phyloP scores from a whole-genome alignment of 2,888 invertebrate species.

The Brassicogethes aeneus region DNA sequence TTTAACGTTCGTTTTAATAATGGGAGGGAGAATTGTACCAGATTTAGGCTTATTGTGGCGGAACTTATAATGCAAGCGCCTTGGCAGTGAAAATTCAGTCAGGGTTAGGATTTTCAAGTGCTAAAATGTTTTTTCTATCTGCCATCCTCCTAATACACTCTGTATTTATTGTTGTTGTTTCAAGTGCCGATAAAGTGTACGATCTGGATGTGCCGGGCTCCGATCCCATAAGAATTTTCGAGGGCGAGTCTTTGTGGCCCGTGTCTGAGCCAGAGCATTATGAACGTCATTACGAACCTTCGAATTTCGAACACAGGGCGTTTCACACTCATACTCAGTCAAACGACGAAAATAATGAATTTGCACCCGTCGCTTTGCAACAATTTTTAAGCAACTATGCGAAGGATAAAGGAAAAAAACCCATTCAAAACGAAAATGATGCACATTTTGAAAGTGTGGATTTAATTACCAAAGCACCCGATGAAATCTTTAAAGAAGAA shows the following conservation, averaged over 20 bases:
- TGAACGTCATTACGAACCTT: slow-evolving; percentile 30
- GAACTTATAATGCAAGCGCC: slow-evolving; percentile 26
- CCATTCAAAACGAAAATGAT: slow-evolving; percentile 6
- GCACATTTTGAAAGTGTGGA: slow-evolving; percentile 12
- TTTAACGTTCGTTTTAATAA: neutral
- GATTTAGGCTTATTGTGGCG: slow-evolving; percentile 32
- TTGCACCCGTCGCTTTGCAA: slow-evolving; percentile 40
- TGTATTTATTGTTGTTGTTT: slow-evolving; percentile 7
- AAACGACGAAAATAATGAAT: slow-evolving; percentile 24
- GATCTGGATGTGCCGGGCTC: slow-evolving; percentile 50
- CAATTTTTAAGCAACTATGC: slow-evolving; percentile 54
- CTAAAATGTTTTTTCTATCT: slow-evolving; percentile 19
- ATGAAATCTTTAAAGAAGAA: slow-evolving; percentile 21
- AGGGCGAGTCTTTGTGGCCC: slow-evolving; percentile 37
- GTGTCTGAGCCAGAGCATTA: slow-evolving; percentile 6
- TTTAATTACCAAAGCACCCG: slow-evolving; percentile 14
- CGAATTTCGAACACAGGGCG: slow-evolving; percentile 5
- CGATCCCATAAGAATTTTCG: slow-evolving; percentile 48
- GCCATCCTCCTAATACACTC: slow-evolving; percentile 2
- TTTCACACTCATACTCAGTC: slow-evolving; percentile 11
- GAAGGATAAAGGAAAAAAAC: slow-evolving; percentile 27
- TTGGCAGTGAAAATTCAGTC: slow-evolving; percentile 23
- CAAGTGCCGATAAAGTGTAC: slow-evolving; percentile 41
- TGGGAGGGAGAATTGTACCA: slow-evolving; percentile 27
- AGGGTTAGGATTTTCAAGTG: slow-evolving; percentile 21